phyloP scores from a whole-genome alignment of 2,113 vertebrate species.

The Eulemur rufifrons region DNA sequence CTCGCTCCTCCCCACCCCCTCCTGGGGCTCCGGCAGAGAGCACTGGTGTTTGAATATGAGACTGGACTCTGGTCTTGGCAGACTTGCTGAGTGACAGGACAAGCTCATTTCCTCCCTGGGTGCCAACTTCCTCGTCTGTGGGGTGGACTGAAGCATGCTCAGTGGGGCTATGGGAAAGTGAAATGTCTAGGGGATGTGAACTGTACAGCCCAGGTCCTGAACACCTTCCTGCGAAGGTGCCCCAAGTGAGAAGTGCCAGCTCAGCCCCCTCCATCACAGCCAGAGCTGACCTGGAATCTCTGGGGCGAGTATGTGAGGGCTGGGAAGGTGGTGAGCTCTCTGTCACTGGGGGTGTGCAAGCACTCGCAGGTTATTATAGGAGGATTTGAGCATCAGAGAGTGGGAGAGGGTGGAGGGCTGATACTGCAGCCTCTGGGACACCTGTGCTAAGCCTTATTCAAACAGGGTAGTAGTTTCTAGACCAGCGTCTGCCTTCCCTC shows the following conservation, averaged over 20 bases:
- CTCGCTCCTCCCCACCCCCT: background rate
- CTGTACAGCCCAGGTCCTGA: background rate
- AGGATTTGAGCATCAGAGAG: background rate
- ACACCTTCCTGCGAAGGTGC: background rate
- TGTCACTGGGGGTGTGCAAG: background rate
- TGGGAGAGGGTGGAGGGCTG: background rate
- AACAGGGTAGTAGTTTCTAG: background rate
- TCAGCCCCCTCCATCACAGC: background rate
- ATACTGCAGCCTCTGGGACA: background rate
- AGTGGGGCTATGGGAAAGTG: background rate
- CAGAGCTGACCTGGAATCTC: background rate
- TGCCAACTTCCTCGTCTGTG: background rate
- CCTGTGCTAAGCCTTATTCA: background rate
- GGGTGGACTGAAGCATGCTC: background rate
- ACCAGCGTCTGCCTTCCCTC: background rate
- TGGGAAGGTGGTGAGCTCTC: background rate
- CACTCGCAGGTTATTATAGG: rapidly evolving
- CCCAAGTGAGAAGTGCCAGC: background rate
- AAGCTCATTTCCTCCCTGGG: background rate
- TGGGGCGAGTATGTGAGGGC: background rate
- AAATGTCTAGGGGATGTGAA: background rate
- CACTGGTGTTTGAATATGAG: background rate
- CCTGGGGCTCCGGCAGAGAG: background rate
- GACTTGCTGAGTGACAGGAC: background rate
- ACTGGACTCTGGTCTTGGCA: background rate